Evolutionary conservation across 2,113 vertebrate species (phyloP), one percentile per base, ranked within the genome.

Genomic region (Lucifuga dentata): DNA sequence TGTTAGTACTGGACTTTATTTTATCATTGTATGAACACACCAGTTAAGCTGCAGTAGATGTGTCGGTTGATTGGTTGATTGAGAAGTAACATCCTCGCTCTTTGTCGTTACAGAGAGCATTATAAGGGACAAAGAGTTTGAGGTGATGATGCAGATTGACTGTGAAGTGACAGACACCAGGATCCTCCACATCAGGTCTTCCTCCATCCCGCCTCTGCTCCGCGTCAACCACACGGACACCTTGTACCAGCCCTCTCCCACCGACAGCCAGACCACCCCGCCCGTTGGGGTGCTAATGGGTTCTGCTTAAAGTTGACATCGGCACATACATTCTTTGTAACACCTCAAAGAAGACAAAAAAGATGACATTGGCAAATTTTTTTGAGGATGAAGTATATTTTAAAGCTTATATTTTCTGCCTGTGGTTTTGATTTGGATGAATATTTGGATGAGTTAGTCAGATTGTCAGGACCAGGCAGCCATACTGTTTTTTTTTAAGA

Each of bases 61-160:
- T n/a, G n/a, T n/a, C n/a, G n/a, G n/a, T 4, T 40, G 10, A 36
- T 59, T 33, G 19, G 29, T 48, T 5, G 4, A 21, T 33, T 12
- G 0, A 49, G 13, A 32, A 13, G 16, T 83, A 32, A 83, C 29
- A 13, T 8, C 8, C 4, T 38, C 17, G 36, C 0, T 41, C 53
- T 57, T 52, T 39, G 10, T 61, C 55, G 2, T 26, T 78, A 38
- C 93, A 98, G 98, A 98, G 26, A 96, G 95, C 6, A 90, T 98
- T 35, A 96, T 98, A 74, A 92, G 95, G 0, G 95, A 95, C 74
- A 93, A 97, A 73, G 95, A 96, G 53, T 94, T 94, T 0, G 95
- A 98, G 82, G 95, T 97, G 78, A 99, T 99, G 98, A 99, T 99
- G 96, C 97, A 99, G 89, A 98, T 98, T 0, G 98, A 98, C 89